Evolutionary conservation across 2,888 invertebrate genomes (phyloP).

Genomic region (Ochropleura leucogaster): DNA sequence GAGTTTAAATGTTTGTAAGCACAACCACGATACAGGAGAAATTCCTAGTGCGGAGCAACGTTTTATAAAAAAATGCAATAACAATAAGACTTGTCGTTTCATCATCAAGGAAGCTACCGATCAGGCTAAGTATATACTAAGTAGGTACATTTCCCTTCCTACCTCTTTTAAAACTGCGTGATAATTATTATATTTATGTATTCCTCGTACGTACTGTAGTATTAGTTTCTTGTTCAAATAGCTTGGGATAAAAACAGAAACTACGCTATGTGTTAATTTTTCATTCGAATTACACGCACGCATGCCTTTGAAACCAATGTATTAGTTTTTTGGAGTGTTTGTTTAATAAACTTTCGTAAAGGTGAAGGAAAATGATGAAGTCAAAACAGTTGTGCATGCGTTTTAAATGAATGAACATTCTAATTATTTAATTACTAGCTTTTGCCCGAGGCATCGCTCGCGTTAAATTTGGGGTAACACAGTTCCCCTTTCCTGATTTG

Average conservation of each 20-base stretch:
- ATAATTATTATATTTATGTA: constrained; percentile 9
- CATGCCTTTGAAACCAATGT: constrained; percentile 36
- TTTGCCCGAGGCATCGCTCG: no score
- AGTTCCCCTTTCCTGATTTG: no score
- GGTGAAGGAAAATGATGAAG: not conserved
- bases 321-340: constrained; percentile 27
- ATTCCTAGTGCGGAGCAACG: no score
- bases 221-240: constrained; percentile 22
- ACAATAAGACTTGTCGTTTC: no score
- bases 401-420: not conserved
- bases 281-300: constrained; percentile 55
- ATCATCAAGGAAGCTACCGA: not conserved
- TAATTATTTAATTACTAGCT: no score
- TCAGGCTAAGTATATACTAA: not conserved
- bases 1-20: no score
- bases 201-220: not conserved
- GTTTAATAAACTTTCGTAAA: constrained; percentile 42
- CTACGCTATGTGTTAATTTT: constrained; percentile 48
- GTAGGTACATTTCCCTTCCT: not conserved
- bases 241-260: constrained; percentile 36
- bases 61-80: no score
- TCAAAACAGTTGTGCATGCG: not conserved
- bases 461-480: no score
- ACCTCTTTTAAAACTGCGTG: not conserved
- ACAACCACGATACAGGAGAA: no score